Conservation (phyloP, 2,797 vertebrate genomes). For the Phoebastria nigripes region DNA sequence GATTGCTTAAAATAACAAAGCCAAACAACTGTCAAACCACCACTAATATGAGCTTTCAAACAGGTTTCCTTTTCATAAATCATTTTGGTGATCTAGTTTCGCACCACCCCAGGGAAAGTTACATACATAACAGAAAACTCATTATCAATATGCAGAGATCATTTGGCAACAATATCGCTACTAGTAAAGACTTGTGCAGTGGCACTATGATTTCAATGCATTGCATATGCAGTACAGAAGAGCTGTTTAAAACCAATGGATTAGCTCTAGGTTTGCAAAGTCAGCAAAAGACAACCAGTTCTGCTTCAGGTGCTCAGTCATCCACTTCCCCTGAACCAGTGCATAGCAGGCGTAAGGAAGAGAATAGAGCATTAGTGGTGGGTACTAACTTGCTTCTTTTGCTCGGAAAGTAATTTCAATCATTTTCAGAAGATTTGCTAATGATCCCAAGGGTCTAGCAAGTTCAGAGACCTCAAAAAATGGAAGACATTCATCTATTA, state of each 20-base stretch:
- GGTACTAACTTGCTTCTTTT: background rate
- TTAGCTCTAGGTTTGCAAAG: background rate
- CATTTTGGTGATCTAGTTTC: background rate
- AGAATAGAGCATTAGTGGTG: fast-evolving
- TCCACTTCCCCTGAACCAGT: background rate
- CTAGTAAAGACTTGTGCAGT: background rate
- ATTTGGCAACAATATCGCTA: background rate
- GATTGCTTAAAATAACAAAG: constrained; percentile 18
- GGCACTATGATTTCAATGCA: background rate
- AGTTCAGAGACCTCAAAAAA: background rate
- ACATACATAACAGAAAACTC: background rate
- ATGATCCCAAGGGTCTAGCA: background rate
- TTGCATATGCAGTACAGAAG: background rate
- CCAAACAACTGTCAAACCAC: constrained; percentile 30
- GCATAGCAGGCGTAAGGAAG: fast-evolving
- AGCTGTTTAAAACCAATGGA: background rate
- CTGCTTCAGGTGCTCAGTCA: background rate
- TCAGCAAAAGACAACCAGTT: background rate
- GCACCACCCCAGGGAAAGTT: constrained; percentile 11
- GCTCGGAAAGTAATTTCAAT: background rate
- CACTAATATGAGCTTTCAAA: background rate
- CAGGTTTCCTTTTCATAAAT: constrained; percentile 41
- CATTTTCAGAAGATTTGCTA: background rate
- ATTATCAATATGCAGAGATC: constrained; percentile 22
- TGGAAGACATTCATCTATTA: background rate